A percentile compares a stretch with the other conserved stretches of the same genome.
Conservation (phyloP, 2,797 vertebrate genomes). For the Helicolenus hilgendorfi region DNA sequence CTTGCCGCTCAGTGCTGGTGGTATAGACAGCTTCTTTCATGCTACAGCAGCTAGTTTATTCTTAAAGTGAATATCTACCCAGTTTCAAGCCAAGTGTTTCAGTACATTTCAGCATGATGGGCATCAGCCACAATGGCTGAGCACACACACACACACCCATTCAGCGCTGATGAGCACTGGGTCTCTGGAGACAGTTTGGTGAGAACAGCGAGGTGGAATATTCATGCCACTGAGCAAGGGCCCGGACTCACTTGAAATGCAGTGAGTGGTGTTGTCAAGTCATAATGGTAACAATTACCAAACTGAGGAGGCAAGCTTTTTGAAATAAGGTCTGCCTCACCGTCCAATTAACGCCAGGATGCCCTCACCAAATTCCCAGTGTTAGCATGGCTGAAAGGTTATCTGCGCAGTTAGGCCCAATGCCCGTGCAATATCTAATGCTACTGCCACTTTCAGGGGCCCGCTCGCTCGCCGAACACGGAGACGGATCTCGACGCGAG, state of each 20-base stretch:
- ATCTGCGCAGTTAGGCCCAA: slow-evolving; percentile 62
- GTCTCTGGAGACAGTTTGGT: slow-evolving; percentile 78
- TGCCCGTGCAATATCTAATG: slow-evolving; percentile 54
- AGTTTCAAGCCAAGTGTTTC: slow-evolving; percentile 32
- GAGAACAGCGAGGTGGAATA: slow-evolving; percentile 86
- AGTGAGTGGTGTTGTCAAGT: slow-evolving; percentile 70
- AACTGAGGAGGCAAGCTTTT: slow-evolving; percentile 65
- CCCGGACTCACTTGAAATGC: slow-evolving; percentile 71
- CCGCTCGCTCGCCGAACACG: slow-evolving; percentile 40
- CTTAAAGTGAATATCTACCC: slow-evolving; percentile 37
- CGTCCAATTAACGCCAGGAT: slow-evolving; percentile 72
- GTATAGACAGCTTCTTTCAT: slow-evolving; percentile 29
- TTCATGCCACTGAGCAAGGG: slow-evolving; percentile 82
- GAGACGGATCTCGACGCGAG: slow-evolving; percentile 53
- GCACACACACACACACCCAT: slow-evolving; percentile 63
- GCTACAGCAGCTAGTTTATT: slow-evolving; percentile 37
- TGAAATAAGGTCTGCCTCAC: slow-evolving; percentile 62
- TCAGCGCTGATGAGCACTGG: slow-evolving; percentile 73
- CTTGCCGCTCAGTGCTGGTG: slow-evolving; percentile 33
- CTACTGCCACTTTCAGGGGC: slow-evolving; percentile 44
- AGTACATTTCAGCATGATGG: slow-evolving; percentile 61
- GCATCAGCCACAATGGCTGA: slow-evolving; percentile 70
- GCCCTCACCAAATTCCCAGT: slow-evolving; percentile 59
- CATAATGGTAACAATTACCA: slow-evolving; percentile 79
- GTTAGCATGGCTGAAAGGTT: slow-evolving; percentile 77